Evolutionary conservation across 2,888 invertebrate species (phyloP), one percentile per base, ranked within the genome.

Genomic region (Dynastes hyllus): DNA sequence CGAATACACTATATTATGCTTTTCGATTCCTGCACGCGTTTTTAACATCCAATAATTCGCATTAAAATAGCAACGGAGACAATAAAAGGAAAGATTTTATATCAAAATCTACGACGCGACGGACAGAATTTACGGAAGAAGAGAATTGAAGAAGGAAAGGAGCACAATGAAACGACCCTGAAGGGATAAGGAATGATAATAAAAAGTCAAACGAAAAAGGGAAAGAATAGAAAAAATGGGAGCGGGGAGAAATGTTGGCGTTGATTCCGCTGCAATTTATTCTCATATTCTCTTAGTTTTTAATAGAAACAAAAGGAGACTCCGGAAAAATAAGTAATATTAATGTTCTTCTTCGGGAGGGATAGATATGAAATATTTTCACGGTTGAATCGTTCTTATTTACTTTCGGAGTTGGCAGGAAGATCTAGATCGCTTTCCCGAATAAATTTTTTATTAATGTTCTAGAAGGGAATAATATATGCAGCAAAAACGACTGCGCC

Each of bases 271-370:
- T 37, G 73, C 27, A 73, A 73, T 73, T 73, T 40, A 58, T 73
- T 22, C 40, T 58, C 73, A 73, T 58, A 73, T 61, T 73, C 55
- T 40, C 22, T 11, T 55, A 53, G 37, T 73, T 73, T 73, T 73
- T 58, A 58, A 73, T 73, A 58, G 22, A 73, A 73, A 73, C 58
- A 58, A 58, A 58, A 16, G 58, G 40, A 73, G 37, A 16, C 16
- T 73, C 55, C 58, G 8, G 27, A 37, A 71, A 55, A 73, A 37
- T 73, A 73, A 73, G 58, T 73, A 58, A 73, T 73, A 73, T 73
- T 61, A 73, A 73, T 73, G 73, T 58, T 71, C 71, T 71, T 71
- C 71, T 71, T 58, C 58, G 29, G 11, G 55, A 37, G 11, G 58
- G 58, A 22, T 58, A 58, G 58, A 73, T 58, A 58, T 73, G 58